Percentiles rank a stretch among this genome's conserved stretches.
Evolutionary conservation across 1,140 invertebrate species (phyloP).

Genomic region (Rhopalosiphum padi): DNA sequence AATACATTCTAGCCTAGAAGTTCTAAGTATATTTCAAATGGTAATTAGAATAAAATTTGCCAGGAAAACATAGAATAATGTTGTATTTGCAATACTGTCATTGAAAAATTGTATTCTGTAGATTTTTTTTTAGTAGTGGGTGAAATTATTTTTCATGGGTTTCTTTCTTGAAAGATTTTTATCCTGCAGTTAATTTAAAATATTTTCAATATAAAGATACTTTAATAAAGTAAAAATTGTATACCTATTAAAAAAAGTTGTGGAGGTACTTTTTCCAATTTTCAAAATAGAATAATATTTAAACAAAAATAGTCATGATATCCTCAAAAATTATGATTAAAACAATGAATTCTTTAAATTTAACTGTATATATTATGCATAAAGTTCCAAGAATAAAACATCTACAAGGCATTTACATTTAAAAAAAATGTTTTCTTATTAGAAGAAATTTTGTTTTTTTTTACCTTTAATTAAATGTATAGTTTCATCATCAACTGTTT

Average conservation of each 20-base stretch:
- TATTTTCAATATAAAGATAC: background rate
- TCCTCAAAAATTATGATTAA: background rate
- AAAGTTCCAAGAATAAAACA: background rate
- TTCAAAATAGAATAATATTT: background rate
- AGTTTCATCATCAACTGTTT: background rate
- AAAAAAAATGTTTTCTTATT: background rate
- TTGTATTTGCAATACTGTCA: background rate
- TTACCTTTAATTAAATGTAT: slow-evolving; percentile 40
- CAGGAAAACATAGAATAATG: background rate
- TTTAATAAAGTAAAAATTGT: no score
- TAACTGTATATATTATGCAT: background rate
- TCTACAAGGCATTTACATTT: background rate
- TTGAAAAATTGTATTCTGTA: background rate
- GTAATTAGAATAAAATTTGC: background rate
- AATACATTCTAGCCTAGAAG: background rate
- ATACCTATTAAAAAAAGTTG: background rate
- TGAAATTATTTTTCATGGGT: no score
- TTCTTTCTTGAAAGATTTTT: background rate
- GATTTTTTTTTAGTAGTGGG: no score
- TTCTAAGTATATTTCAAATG: background rate
- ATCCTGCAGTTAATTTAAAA: background rate
- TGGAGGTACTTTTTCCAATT: background rate
- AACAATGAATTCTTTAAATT: background rate
- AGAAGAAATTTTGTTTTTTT: background rate
- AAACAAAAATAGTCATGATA: background rate